A percentile compares a stretch with the other conserved stretches of the same genome.
Evolutionary conservation across 2,888 invertebrate genomes (phyloP).

Genomic region (Hydraecia micacea): DNA sequence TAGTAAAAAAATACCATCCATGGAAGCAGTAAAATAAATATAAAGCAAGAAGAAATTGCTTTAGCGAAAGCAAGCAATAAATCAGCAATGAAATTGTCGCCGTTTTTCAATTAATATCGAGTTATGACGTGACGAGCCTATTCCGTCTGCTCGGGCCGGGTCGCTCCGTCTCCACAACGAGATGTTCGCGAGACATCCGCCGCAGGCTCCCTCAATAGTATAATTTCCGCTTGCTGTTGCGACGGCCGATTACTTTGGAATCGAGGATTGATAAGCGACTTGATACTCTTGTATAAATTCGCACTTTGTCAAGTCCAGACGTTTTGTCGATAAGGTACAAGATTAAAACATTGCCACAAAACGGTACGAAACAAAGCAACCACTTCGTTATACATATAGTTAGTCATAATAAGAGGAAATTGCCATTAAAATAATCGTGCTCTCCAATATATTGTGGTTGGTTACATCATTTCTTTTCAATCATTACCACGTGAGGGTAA

Average conservation of each 20-base stretch:
- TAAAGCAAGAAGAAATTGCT: constrained; percentile 42
- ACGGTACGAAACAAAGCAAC: not conserved
- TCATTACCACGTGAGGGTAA: constrained; percentile 18
- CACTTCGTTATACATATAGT: not conserved
- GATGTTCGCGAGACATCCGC: constrained; percentile 77
- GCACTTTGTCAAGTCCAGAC: constrained; percentile 49
- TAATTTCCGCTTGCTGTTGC: constrained; percentile 79
- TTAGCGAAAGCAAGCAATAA: constrained; percentile 48
- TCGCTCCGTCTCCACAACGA: constrained; percentile 60
- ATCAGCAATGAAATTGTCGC: constrained; percentile 56
- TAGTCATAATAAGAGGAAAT: constrained; percentile 6
- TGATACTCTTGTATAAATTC: constrained; percentile 68
- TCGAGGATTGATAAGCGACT: constrained; percentile 64
- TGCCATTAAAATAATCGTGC: constrained; percentile 23
- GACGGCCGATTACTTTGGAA: constrained; percentile 70
- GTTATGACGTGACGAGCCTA: constrained; percentile 49
- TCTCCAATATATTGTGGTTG: constrained; percentile 15
- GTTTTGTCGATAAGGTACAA: constrained; percentile 17
- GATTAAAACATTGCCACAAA: constrained; percentile 14
- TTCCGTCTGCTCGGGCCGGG: constrained; percentile 56
- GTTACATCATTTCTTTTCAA: constrained; percentile 6
- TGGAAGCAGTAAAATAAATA: constrained; percentile 30
- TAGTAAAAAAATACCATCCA: not conserved
- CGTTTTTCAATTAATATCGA: constrained; percentile 62
- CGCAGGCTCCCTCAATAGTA: constrained; percentile 77